Evolutionary conservation across 1,140 invertebrate genomes (phyloP), one percentile per base, ranked within the genome.

Genomic region (Ectropis grisescens): DNA sequence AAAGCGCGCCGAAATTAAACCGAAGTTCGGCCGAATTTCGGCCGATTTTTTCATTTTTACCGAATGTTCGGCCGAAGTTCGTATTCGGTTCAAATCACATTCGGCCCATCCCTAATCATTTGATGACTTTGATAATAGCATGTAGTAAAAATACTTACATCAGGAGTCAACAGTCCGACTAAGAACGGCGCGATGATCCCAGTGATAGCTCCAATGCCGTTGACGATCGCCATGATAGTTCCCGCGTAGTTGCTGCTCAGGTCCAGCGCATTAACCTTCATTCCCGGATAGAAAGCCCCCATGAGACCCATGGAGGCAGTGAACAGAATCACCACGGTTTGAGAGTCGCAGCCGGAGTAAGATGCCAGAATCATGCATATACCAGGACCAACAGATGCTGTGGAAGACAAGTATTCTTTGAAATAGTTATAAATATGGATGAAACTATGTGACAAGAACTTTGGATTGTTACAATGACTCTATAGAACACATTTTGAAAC

Each of bases 191-290:
- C 89, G 11, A 91, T 70, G 46, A 91, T 91, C 25, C 91, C 90
- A 10, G 89, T 86, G 15, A 94, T 58, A 0, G 91, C 89, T 0
- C 91, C 91, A 24, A 91, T 82, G 0, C 91, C 92, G 47, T 93
- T 93, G 0, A 91, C 87, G 3, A 94, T 80, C 0, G 90, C 92
- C 90, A 93, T 93, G 27, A 93, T 68, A 0, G 89, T 89, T 36
- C 90, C 92, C 3, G 92, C 89, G 61, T 87, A 93, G 49, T 91
- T 90, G 14, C 90, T 88, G 49, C 90, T 91, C 37, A 94, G 85
- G 65, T 94, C 92, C 30, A 93, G 78, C 1, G 91, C 89, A 56
- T 93, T 93, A 6, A 93, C 88, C 49, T 88, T 87, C 60, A 90
- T 85, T 11, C 88, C 87, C 0, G 86, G 85, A 46, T 87, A 88